Evolutionary conservation across 2,113 vertebrate species (phyloP), one percentile per base, ranked within the genome.

Genomic region (Atlantisia rogersi): DNA sequence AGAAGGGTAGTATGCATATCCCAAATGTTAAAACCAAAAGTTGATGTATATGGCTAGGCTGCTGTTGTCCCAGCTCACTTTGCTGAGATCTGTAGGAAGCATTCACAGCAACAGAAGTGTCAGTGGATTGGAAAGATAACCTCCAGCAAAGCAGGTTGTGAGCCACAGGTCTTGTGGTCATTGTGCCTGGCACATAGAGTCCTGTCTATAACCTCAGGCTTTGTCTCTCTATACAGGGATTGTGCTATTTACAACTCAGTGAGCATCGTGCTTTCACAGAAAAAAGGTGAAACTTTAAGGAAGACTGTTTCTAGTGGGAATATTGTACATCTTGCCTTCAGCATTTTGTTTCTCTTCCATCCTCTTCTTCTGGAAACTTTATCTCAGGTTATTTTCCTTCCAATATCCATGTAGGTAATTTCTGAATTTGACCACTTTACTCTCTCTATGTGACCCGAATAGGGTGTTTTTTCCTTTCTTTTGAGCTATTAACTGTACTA

Each of bases 1-100:
- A 26, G 3, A 64, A 50, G 4, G 10, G 14, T 48, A 32, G 14
- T 22, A 16, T 16, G 32, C 2, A 0, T 39, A 9, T 80, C n/a
- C 35, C 64, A 56, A 12, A 52, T 0, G 1, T 44, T 29, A 44
- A 91, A 88, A 29, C 35, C 16, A 15, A 26, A 74, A 55, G 67
- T 6, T 1, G 18, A 13, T 12, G 44, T 26, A 4, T 46, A 48
- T 19, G 10, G 55, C 60, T 29, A 17, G 81, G 56, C 44, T 94
- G 77, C 48, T 87, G 22, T 40, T 71, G 74, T 37, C 69, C 56
- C 46, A 39, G 35, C 48, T 94, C 10, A 2, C 84, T 42, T 9
- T 46, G 46, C 2, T 62, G 77, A 63, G 56, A 35, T 28, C 2
- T 0, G 17, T 5, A 15, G 39, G 42, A 55, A 32, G 46, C 42